Percentiles rank a stretch among this genome's conserved stretches.
phyloP scores from a whole-genome alignment of 2,113 vertebrate species.

The Scophthalmus maximus region DNA sequence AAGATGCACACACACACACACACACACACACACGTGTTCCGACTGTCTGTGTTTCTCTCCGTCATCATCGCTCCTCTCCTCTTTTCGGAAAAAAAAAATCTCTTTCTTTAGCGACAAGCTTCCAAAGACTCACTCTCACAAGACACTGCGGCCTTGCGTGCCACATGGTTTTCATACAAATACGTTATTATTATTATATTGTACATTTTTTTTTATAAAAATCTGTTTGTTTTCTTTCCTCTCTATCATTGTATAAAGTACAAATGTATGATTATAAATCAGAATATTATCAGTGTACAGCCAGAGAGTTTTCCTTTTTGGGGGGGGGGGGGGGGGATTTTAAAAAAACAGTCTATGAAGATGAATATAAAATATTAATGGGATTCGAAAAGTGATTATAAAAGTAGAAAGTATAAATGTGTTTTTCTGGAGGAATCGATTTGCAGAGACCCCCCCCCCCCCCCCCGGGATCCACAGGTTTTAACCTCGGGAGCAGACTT shows the following conservation, averaged over 20 bases:
- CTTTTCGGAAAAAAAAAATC: constrained; percentile 38
- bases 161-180: constrained; percentile 42
- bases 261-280: constrained; percentile 67
- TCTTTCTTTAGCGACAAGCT: constrained; percentile 62
- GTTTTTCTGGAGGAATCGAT: constrained; percentile 34
- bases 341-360: constrained; percentile 7
- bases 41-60: constrained; percentile 37
- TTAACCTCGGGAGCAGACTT: constrained; percentile 26
- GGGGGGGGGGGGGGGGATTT: no score
- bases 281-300: constrained; percentile 66
- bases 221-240: constrained; percentile 49
- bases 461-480: constrained; percentile 30
- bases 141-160: constrained; percentile 11
- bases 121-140: constrained; percentile 77
- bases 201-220: constrained; percentile 80
- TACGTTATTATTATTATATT: constrained; percentile 52
- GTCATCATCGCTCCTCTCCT: constrained; percentile 30
- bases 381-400: neutral
- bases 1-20: constrained; percentile 40
- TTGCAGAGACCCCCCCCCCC: constrained; percentile 36
- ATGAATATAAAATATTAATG: constrained; percentile 14
- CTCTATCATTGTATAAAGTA: constrained; percentile 67
- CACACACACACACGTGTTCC: no score
- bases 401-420: constrained; percentile 27
- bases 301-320: constrained; percentile 11